Base-by-base conservation (phyloP, 2,113 vertebrate species). In the Scartelaos histophorus region DNA sequence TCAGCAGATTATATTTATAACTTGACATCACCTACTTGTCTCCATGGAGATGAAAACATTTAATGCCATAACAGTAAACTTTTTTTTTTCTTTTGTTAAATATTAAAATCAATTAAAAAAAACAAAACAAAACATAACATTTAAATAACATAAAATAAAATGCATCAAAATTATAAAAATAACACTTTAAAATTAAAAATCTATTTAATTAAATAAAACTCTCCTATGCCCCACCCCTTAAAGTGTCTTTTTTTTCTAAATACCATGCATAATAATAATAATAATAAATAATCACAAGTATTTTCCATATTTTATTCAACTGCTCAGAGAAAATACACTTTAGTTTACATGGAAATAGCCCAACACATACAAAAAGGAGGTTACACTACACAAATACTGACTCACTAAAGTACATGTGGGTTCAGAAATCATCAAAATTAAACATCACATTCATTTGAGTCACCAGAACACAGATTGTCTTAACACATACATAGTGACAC, bases 271-370 rank as follows among this genome's bases (percentile, higher is more conserved):
- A 54, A 54, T 54, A 9, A 43, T 0, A 38, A 38, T 38, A 38
- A 19, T n/a, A n/a, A n/a, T n/a, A n/a, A n/a, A n/a, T n/a, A 13
- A 65, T 43, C 19, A 43, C 4, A 46, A 45, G n/a, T 21, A 46
- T 66, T 22, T 22, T 15, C 60, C 62, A 82, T 38, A 66, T 86
- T 92, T 92, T 90, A 92, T 90, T 92, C 76, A 82, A 83, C 80
- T 84, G 83, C 82, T 92, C 73, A 68, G 79, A 85, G 74, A 61
- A 61, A 87, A 88, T 82, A 87, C 82, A 85, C 85, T 80, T 87
- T 66, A 89, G 69, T 80, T 87, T 66, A 89, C 70, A n/a, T 51
- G 69, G 57, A 81, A 71, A 86, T 79, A 78, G 79, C 80, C 69
- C 58, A 87, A 82, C 74, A 84, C 79, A 71, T 89, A 89, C 66